These are phyloP conservation scores for Dendrocopos noguchii DNA, from an alignment of 2,113 vertebrate species.

Conservation along the genomic window DNA sequence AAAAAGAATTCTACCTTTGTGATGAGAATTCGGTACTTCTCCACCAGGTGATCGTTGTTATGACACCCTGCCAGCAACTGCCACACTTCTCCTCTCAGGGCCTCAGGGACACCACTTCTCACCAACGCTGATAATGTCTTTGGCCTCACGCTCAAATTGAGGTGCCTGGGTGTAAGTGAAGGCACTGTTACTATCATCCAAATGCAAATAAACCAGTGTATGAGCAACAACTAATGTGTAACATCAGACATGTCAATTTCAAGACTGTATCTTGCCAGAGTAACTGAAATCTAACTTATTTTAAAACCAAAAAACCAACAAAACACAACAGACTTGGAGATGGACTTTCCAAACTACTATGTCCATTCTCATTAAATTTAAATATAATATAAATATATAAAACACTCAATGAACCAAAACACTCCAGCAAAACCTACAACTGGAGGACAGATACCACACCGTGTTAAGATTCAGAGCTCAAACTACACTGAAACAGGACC, in stretches of 20 bases:
- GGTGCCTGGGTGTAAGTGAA: slow-evolving; percentile 81
- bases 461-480: background rate
- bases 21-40: slow-evolving; percentile 98
- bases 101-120: slow-evolving; percentile 94
- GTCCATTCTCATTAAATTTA: background rate
- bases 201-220: background rate
- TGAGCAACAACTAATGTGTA: background rate
- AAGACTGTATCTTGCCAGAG: background rate
- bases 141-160: slow-evolving; percentile 93
- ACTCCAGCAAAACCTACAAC: background rate
- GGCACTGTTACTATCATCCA: background rate
- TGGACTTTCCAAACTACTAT: background rate
- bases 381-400: background rate
- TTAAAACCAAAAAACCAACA: background rate
- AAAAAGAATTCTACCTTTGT: slow-evolving; percentile 87
- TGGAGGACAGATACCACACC: background rate
- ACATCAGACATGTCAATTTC: background rate
- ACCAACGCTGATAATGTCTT: slow-evolving; percentile 90
- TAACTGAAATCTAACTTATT: accelerated
- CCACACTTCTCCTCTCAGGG: slow-evolving; percentile 96
- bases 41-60: slow-evolving; percentile 95
- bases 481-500: background rate
- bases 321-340: background rate
- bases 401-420: background rate
- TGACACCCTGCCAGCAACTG: slow-evolving; percentile 97